Percentiles rank a stretch among this genome's conserved stretches.
Evolutionary conservation across 1,140 invertebrate species (phyloP).

Genomic region (Copidosoma floridanum): DNA sequence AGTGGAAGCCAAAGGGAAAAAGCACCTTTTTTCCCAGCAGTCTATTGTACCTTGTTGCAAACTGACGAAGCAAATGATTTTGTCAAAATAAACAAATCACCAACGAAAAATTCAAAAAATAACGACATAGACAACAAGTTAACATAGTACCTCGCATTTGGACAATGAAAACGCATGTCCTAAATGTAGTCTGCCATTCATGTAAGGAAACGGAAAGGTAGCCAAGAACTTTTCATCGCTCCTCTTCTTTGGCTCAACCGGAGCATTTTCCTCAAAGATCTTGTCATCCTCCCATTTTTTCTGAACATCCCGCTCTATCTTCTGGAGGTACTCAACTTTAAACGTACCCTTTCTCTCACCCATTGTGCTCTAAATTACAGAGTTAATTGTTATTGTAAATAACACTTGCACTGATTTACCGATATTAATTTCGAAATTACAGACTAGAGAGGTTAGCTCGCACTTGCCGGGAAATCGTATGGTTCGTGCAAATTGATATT

Average conservation of each 20-base stretch:
- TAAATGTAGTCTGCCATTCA: slow-evolving; percentile 97
- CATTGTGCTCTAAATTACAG: slow-evolving; percentile 17
- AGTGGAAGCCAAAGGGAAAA: slow-evolving; percentile 99
- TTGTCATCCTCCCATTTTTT: slow-evolving; percentile 77
- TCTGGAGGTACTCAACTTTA: slow-evolving; percentile 86
- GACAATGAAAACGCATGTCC: slow-evolving; percentile 97
- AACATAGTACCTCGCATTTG: slow-evolving; percentile 79
- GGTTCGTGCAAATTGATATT: too few relatives aligned
- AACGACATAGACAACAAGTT: not conserved
- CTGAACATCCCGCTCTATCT: slow-evolving; percentile 85
- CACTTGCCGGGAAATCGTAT: too few relatives aligned
- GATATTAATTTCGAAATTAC: too few relatives aligned
- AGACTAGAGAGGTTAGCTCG: too few relatives aligned
- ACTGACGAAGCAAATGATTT: slow-evolving; percentile 60
- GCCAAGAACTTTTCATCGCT: slow-evolving; percentile 84
- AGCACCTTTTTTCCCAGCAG: slow-evolving; percentile 88
- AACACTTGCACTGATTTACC: too few relatives aligned
- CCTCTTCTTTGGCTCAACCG: slow-evolving; percentile 56
- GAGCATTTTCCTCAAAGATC: slow-evolving; percentile 80
- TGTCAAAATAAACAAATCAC: not conserved
- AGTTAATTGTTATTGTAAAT: too few relatives aligned
- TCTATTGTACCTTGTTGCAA: slow-evolving; percentile 87
- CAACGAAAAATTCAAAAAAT: slow-evolving; percentile 10
- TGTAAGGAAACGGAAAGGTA: slow-evolving; percentile 98
- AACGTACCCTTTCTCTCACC: slow-evolving; percentile 86